phyloP scores from a whole-genome alignment of 2,113 vertebrate species.

The Boulengeromyrus knoepffleri region DNA sequence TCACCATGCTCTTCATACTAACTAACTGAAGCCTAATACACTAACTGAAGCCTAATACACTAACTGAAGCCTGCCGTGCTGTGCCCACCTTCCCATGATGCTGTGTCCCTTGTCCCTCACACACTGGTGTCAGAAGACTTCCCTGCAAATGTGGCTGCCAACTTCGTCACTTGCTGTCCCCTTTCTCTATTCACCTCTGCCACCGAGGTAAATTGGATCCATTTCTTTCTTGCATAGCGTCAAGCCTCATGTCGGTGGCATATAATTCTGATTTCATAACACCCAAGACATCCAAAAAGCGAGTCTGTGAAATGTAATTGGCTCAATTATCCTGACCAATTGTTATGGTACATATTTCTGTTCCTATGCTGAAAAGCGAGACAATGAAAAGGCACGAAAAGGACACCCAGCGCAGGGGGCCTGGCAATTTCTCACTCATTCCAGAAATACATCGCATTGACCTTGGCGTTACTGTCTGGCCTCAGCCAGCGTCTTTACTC shows the following conservation, averaged over 20 bases:
- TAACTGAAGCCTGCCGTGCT: not conserved
- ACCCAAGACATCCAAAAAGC: not conserved
- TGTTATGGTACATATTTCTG: not conserved
- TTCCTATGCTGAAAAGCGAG: not conserved
- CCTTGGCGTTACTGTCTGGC: not conserved
- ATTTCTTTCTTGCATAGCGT: not conserved
- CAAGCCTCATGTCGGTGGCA: not conserved
- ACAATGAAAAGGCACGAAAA: not conserved
- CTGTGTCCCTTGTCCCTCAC: not conserved
- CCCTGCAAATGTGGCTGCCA: not conserved
- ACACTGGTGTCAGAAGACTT: not conserved
- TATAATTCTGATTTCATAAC: slow-evolving; percentile 1
- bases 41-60: not conserved
- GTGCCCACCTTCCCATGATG: not conserved
- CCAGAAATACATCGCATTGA: not conserved
- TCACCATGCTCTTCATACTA: not conserved
- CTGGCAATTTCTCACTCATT: not conserved
- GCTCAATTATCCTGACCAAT: not conserved
- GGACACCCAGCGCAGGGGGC: not conserved
- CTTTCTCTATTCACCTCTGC: not conserved
- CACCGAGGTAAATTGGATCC: not conserved
- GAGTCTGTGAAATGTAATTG: not conserved
- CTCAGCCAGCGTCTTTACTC: not conserved
- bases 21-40: no score
- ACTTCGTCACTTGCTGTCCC: not conserved